phyloP scores from a whole-genome alignment of 1,140 invertebrate species.

The Megalopta genalis region DNA sequence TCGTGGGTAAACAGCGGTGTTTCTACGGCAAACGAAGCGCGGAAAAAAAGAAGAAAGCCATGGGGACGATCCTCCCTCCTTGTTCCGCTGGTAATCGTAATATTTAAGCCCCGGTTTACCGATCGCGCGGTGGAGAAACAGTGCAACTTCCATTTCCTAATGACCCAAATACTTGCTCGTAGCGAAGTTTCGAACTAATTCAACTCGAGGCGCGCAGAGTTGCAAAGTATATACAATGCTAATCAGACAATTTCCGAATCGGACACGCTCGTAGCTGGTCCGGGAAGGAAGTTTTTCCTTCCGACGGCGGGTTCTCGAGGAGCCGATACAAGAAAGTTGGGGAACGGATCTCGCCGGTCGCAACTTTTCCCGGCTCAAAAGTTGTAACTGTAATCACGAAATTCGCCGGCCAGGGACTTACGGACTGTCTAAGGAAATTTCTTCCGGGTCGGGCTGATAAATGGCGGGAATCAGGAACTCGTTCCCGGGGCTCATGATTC shows the following conservation, averaged over 20 bases:
- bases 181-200: neutral
- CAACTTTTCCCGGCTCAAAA: slow-evolving; percentile 37
- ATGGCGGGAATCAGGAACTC: slow-evolving; percentile 42
- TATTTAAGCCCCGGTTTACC: no score
- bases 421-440: slow-evolving; percentile 49
- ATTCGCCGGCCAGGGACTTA: slow-evolving; percentile 23
- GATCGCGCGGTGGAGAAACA: neutral
- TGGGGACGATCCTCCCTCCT: no score
- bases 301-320: neutral
- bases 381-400: slow-evolving; percentile 49
- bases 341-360: neutral
- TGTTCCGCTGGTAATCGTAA: no score
- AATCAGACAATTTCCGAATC: neutral
- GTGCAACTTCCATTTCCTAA: neutral
- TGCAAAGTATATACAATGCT: neutral
- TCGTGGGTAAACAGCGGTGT: no score
- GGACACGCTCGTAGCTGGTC: neutral
- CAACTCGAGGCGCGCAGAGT: neutral
- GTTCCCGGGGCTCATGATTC: slow-evolving; percentile 24
- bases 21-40: no score
- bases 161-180: neutral
- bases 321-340: slow-evolving; percentile 31
- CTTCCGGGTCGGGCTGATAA: slow-evolving; percentile 38
- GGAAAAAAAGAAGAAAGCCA: no score
- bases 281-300: neutral